Evolutionary conservation across 2,797 vertebrate species (phyloP).

Genomic region (Pitangus sulphuratus): DNA sequence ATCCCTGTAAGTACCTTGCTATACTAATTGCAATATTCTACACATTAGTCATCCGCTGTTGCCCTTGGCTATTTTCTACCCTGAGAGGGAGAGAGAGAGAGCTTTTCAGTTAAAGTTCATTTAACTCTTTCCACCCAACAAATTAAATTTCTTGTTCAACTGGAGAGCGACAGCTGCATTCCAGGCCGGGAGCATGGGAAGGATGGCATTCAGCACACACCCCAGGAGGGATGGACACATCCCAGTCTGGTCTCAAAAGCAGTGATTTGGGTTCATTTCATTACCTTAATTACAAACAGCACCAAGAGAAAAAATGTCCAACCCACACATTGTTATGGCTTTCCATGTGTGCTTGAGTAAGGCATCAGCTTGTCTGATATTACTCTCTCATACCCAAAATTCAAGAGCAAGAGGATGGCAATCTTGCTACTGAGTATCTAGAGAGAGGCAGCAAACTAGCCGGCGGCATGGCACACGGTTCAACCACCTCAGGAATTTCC

Average conservation of each 20-base stretch:
- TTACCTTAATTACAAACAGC: neutral
- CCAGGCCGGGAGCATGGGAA: neutral
- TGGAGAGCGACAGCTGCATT: conserved; percentile 59
- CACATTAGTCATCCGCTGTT: conserved; percentile 99
- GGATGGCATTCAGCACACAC: neutral
- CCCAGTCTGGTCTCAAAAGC: fast-evolving
- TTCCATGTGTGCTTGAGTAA: fast-evolving
- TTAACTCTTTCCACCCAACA: conserved; percentile 87
- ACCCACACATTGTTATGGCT: neutral
- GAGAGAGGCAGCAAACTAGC: neutral
- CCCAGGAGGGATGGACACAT: fast-evolving
- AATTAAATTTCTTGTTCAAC: conserved; percentile 72
- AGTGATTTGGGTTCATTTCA: neutral
- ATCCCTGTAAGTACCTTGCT: conserved; percentile 99
- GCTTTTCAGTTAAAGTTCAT: conserved; percentile 90
- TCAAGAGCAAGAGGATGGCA: neutral
- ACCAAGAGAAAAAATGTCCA: neutral
- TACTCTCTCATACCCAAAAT: fast-evolving
- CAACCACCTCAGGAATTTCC: neutral
- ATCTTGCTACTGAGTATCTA: neutral
- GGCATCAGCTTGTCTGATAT: neutral
- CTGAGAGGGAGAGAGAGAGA: conserved; percentile 84
- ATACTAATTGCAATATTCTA: conserved; percentile 99
- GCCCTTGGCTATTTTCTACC: conserved; percentile 99
- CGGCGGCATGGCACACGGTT: neutral